Evolutionary conservation across 2,888 invertebrate species (phyloP).

Genomic region (Dendrolimus houi): DNA sequence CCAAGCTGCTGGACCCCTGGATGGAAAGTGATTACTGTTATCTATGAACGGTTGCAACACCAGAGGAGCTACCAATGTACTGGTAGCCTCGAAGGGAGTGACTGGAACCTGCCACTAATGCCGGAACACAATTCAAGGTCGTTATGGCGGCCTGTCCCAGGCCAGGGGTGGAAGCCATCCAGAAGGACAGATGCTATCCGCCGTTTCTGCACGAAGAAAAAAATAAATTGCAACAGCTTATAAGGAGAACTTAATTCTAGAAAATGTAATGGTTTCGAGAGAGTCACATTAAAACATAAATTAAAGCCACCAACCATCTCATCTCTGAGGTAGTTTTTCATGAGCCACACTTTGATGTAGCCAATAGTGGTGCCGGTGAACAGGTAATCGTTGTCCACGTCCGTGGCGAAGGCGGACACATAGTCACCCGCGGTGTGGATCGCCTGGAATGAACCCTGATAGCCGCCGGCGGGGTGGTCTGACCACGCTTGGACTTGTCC

Average conservation of each 20-base stretch:
- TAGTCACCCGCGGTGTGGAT: conserved; percentile 81
- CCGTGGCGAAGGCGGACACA: conserved; percentile 82
- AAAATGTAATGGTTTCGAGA: too few species aligned
- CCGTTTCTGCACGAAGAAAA: too few species aligned
- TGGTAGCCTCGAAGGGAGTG: too few species aligned
- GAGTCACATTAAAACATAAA: not conserved
- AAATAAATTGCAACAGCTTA: too few species aligned
- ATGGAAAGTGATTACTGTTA: too few species aligned
- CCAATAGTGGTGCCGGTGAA: conserved; percentile 84
- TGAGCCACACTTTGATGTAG: conserved; percentile 87
- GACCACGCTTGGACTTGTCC: conserved; percentile 89
- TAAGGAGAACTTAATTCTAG: too few species aligned
- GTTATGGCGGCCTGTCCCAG: not conserved
- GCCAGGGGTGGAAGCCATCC: too few species aligned
- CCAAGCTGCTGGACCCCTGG: too few species aligned
- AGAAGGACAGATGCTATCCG: too few species aligned
- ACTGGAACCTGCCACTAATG: not conserved
- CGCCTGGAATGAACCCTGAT: conserved; percentile 81
- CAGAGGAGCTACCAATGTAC: too few species aligned
- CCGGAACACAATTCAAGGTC: not conserved
- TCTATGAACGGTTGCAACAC: too few species aligned
- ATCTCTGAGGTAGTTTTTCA: conserved; percentile 78
- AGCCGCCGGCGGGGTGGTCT: conserved; percentile 84
- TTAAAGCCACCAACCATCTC: conserved; percentile 39
- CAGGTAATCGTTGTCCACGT: conserved; percentile 81